phyloP scores from a whole-genome alignment of 2,113 vertebrate species.

The Phocoena sinus region DNA sequence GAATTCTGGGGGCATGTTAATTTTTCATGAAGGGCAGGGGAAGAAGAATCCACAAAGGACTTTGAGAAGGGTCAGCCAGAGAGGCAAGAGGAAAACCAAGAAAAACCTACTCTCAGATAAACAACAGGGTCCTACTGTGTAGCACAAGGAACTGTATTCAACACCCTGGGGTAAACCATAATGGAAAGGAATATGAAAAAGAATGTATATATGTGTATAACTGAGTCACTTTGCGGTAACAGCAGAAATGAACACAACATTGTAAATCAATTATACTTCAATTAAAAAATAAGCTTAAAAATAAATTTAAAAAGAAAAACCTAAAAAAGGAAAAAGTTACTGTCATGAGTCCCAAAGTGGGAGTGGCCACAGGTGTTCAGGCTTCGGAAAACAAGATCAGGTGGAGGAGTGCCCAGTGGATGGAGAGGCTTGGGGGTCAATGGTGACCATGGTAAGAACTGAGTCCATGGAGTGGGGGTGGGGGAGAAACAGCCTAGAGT shows the following conservation, averaged over 20 bases:
- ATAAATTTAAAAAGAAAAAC: not conserved
- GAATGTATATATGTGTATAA: not conserved
- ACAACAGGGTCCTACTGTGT: not conserved
- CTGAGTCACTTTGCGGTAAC: not conserved
- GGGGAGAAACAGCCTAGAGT: not conserved
- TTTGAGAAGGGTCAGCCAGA: not conserved
- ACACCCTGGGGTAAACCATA: not conserved
- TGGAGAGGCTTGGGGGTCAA: rapidly evolving
- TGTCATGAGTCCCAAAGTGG: not conserved
- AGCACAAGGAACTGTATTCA: not conserved
- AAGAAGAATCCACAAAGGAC: not conserved
- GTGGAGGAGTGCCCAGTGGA: not conserved
- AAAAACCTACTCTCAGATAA: not conserved
- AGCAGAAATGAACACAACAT: not conserved
- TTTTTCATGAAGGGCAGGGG: not conserved
- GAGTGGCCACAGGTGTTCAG: not conserved
- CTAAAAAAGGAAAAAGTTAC: not conserved
- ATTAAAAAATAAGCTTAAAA: not conserved
- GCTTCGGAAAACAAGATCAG: not conserved
- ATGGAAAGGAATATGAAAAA: not conserved
- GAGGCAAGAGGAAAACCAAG: not conserved
- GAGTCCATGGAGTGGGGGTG: not conserved
- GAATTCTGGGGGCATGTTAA: not conserved
- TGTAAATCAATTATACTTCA: not conserved
- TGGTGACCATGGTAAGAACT: not conserved